A percentile compares a stretch with the other conserved stretches of the same genome.
phyloP scores from a whole-genome alignment of 2,113 vertebrate genomes.

The Cavia porcellus region DNA sequence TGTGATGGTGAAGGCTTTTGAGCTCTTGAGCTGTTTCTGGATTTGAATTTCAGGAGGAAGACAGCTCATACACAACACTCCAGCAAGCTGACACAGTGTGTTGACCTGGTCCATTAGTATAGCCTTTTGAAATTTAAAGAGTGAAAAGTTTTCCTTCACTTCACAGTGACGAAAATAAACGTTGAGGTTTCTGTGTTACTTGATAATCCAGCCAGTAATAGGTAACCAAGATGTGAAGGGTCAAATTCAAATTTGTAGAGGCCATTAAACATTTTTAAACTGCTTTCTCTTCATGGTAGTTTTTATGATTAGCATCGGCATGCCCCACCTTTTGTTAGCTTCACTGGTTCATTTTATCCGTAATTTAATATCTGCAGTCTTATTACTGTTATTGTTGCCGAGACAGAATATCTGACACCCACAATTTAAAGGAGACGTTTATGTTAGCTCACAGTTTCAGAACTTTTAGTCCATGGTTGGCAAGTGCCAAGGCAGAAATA shows the following conservation, averaged over 20 bases:
- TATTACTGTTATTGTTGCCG: not conserved
- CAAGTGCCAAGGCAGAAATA: not conserved
- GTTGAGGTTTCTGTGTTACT: not conserved
- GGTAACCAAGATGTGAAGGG: not conserved
- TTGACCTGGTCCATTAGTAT: not conserved
- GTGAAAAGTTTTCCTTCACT: slow-evolving; percentile 37
- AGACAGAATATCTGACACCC: not conserved
- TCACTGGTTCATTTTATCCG: not conserved
- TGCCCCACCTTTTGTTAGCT: not conserved
- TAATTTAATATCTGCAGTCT: not conserved
- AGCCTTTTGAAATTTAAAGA: slow-evolving; percentile 27
- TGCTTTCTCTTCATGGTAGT: not conserved
- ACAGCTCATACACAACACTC: not conserved
- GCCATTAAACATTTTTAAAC: not conserved
- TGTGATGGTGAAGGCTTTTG: not conserved
- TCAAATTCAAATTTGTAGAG: not conserved
- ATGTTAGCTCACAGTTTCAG: not conserved
- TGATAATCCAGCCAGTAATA: not conserved
- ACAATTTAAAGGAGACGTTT: not conserved
- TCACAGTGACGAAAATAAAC: not conserved
- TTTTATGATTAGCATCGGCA: not conserved
- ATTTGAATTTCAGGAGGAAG: slow-evolving; percentile 3
- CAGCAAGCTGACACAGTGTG: not conserved
- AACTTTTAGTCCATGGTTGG: not conserved
- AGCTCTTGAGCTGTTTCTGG: not conserved